Evolutionary conservation across 2,797 vertebrate genomes (phyloP).

Genomic region (Astyanax mexicanus): DNA sequence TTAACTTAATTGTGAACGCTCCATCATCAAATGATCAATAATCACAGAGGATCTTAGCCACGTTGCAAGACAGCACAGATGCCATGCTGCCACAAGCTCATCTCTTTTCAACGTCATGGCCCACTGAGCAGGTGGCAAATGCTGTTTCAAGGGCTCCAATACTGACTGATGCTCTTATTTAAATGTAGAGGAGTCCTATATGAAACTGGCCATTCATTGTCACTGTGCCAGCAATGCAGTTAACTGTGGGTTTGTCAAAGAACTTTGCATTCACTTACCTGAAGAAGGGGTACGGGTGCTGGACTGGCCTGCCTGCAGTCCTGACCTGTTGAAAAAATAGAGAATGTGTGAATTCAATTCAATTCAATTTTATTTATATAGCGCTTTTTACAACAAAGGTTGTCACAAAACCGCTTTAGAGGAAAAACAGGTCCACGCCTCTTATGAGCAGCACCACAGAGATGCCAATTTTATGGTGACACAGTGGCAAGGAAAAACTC

Average conservation of each 20-base stretch:
- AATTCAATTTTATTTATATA: too few species aligned
- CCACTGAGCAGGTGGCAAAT: conserved; percentile 7
- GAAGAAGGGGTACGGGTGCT: too few species aligned
- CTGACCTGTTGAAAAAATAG: too few species aligned
- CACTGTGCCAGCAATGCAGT: neutral
- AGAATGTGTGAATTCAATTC: too few species aligned
- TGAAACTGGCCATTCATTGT: conserved; percentile 2
- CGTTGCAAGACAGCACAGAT: conserved; percentile 1
- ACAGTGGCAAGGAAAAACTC: too few species aligned
- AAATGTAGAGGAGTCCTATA: neutral
- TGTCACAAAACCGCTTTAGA: too few species aligned
- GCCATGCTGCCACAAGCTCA: conserved; percentile 3
- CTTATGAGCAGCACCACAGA: too few species aligned
- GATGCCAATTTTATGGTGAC: too few species aligned
- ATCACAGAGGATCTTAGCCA: neutral
- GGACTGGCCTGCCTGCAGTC: too few species aligned
- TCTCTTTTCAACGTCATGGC: conserved; percentile 6
- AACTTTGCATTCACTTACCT: too few species aligned
- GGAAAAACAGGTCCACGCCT: too few species aligned
- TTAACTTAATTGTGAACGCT: neutral
- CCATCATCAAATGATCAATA: conserved; percentile 11
- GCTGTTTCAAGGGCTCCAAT: conserved; percentile 6
- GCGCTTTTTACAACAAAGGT: too few species aligned
- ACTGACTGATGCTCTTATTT: conserved; percentile 17
- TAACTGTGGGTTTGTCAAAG: neutral